Evolutionary conservation across 2,888 invertebrate species (phyloP).

Genomic region (Eremobia ochroleuca): DNA sequence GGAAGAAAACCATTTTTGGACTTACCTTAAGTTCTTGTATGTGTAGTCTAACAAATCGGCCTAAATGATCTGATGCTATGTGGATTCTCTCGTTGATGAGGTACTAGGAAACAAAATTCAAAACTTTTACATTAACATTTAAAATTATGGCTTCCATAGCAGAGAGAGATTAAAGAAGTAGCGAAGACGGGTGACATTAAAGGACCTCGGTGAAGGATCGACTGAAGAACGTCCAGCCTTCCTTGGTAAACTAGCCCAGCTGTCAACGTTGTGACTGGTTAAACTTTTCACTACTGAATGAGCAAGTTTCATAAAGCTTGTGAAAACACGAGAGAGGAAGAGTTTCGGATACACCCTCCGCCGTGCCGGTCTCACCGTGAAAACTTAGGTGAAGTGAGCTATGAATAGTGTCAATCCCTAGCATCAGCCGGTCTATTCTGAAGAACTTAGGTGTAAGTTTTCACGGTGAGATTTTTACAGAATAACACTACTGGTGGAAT

Average conservation of each 20-base stretch:
- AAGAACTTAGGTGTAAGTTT: too few relatives aligned
- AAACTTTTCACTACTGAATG: too few relatives aligned
- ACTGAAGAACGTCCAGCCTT: too few relatives aligned
- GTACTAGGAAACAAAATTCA: constrained; percentile 69
- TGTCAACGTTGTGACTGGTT: neutral
- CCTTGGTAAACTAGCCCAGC: neutral
- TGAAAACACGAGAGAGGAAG: neutral
- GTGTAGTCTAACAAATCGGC: constrained; percentile 83
- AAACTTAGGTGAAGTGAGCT: neutral
- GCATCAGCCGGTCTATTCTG: too few relatives aligned
- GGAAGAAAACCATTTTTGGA: neutral
- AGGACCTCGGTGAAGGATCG: neutral
- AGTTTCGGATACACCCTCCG: too few relatives aligned
- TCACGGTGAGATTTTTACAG: too few relatives aligned
- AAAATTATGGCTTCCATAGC: neutral
- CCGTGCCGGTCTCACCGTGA: neutral
- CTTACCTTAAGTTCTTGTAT: constrained; percentile 85
- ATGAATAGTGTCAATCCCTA: neutral
- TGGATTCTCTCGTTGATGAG: constrained; percentile 86
- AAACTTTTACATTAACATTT: neutral
- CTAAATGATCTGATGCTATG: constrained; percentile 86
- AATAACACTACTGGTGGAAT: too few relatives aligned
- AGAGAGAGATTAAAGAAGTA: too few relatives aligned
- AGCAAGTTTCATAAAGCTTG: neutral
- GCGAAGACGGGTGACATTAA: too few relatives aligned